Percentiles rank a stretch among this genome's conserved stretches.
These are phyloP conservation scores for Diabrotica balteata DNA, from an alignment of 2,888 invertebrate genomes.

Conservation along the genomic window DNA sequence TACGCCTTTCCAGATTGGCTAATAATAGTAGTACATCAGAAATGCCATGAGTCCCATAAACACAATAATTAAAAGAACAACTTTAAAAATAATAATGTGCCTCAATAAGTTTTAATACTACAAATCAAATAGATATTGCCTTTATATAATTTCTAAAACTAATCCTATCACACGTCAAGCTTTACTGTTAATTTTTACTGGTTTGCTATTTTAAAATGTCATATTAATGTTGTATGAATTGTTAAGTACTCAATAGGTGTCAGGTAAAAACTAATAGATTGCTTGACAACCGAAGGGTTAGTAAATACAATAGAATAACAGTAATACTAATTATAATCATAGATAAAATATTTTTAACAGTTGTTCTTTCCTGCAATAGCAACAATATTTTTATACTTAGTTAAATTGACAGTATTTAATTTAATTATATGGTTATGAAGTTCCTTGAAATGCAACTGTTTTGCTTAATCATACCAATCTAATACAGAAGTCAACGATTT, in stretches of 20 bases:
- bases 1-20: neutral
- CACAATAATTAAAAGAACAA: constrained; percentile 40
- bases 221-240: too few relatives aligned
- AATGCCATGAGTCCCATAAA: constrained; percentile 37
- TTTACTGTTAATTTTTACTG: too few relatives aligned
- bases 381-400: constrained; percentile 49
- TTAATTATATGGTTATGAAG: constrained; percentile 36
- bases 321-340: constrained; percentile 28
- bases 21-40: constrained; percentile 13
- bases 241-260: too few relatives aligned
- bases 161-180: neutral
- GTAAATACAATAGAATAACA: constrained; percentile 20
- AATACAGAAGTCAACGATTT: too few relatives aligned
- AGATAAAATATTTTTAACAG: constrained; percentile 43
- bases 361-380: constrained; percentile 48
- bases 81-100: constrained; percentile 42
- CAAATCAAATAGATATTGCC: constrained; percentile 31
- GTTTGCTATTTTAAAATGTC: too few relatives aligned
- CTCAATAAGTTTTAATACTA: constrained; percentile 36
- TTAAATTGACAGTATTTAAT: constrained; percentile 47
- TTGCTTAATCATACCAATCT: too few relatives aligned
- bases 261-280: too few relatives aligned
- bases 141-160: constrained; percentile 26
- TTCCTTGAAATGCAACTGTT: too few relatives aligned
- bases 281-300: constrained; percentile 3